Percentiles rank a stretch among this genome's conserved stretches.
phyloP scores from a whole-genome alignment of 2,888 invertebrate genomes.

The Chymomyza fuscimana region DNA sequence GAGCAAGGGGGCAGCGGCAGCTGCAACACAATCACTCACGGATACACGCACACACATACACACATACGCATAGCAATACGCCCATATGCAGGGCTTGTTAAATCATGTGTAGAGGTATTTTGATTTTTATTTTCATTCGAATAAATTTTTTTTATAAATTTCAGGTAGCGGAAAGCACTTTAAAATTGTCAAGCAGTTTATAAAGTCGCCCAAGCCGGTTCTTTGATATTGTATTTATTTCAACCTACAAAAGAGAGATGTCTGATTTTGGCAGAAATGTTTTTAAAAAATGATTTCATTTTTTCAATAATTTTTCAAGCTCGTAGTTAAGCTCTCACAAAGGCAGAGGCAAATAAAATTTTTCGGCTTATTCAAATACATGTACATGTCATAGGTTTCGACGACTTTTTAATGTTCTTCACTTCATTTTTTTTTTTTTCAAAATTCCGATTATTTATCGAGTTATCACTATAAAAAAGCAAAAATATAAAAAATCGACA shows the following conservation, averaged over 20 bases:
- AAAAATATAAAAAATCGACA: too few relatives aligned
- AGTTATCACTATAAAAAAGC: too few relatives aligned
- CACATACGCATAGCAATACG: slow-evolving; percentile 1
- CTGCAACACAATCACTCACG: slow-evolving; percentile 41
- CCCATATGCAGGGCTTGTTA: slow-evolving; percentile 51
- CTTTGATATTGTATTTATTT: neutral
- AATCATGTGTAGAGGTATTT: slow-evolving; percentile 73
- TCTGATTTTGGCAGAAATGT: neutral
- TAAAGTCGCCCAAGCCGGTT: neutral
- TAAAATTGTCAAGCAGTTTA: neutral
- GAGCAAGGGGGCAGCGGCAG: slow-evolving; percentile 57
- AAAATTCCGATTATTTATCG: too few relatives aligned
- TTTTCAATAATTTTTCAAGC: too few relatives aligned
- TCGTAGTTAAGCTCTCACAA: too few relatives aligned
- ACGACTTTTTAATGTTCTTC: too few relatives aligned
- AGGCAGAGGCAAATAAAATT: too few relatives aligned
- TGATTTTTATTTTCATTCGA: slow-evolving; percentile 46
- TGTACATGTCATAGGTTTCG: too few relatives aligned
- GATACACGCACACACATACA: slow-evolving; percentile 13
- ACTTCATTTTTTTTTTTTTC: too few relatives aligned
- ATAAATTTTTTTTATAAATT: neutral
- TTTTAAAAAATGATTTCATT: too few relatives aligned
- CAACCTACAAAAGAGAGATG: neutral
- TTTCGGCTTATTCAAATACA: too few relatives aligned
- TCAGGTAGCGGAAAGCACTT: neutral